Percentiles rank a stretch among this genome's conserved stretches.
Conservation (phyloP, 2,113 vertebrate genomes). For the Mormyrus iriodes region DNA sequence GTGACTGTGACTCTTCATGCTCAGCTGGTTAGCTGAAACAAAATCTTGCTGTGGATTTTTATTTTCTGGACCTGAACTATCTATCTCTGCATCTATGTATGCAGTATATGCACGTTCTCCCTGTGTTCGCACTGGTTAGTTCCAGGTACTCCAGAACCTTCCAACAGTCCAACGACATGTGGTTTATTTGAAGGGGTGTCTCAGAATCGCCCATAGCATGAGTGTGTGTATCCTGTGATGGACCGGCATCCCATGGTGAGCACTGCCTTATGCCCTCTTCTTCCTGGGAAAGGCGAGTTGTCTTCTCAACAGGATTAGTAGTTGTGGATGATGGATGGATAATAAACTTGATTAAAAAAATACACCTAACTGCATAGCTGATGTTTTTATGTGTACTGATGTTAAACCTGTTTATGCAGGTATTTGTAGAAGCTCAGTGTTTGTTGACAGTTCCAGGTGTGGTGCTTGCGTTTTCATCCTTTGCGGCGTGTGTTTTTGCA, state of each 20-base stretch:
- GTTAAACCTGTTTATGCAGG: background rate
- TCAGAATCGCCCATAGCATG: too few species aligned
- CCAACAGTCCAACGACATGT: background rate
- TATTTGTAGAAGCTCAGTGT: too few species aligned
- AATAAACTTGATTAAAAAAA: background rate
- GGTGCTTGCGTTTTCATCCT: background rate
- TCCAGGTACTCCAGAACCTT: background rate
- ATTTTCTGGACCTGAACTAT: background rate
- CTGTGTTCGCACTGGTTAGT: background rate
- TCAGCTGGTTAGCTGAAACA: background rate
- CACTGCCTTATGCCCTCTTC: too few species aligned
- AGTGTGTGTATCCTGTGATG: background rate
- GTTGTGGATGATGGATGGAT: background rate
- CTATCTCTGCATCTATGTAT: background rate
- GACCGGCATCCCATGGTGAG: background rate
- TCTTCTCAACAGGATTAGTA: background rate
- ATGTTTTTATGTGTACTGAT: background rate
- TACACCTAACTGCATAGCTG: background rate
- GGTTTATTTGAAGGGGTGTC: background rate
- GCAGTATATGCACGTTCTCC: background rate
- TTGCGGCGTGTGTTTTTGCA: constrained; percentile 10
- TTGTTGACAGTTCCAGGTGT: too few species aligned
- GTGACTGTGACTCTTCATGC: background rate
- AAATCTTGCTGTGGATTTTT: background rate
- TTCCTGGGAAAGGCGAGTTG: background rate